These are phyloP conservation scores for Cephonodes hylas DNA, from an alignment of 2,888 invertebrate genomes.

Conservation along the genomic window DNA sequence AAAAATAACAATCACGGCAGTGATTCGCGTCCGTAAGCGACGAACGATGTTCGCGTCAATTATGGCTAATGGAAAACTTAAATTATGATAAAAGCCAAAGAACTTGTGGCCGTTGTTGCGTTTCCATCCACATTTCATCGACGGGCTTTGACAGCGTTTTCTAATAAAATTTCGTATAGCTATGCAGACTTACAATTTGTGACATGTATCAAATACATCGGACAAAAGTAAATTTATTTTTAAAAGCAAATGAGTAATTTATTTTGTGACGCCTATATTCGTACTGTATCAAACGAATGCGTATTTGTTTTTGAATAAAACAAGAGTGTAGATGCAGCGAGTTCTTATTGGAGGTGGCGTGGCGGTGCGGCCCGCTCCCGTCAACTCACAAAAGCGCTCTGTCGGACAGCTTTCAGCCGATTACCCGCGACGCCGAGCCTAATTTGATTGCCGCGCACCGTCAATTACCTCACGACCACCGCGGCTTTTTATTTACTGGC, in stretches of 20 bases:
- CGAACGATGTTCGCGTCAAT: constrained; percentile 80
- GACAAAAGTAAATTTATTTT: too few species aligned
- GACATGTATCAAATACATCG: too few species aligned
- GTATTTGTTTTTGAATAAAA: neutral
- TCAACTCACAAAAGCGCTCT: constrained; percentile 63
- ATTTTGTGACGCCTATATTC: neutral
- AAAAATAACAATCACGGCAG: constrained; percentile 72
- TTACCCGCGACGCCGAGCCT: constrained; percentile 73
- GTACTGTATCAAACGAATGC: neutral
- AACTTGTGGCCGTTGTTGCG: constrained; percentile 63
- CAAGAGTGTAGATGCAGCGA: neutral
- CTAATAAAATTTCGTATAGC: too few species aligned
- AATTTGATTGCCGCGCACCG: constrained; percentile 77
- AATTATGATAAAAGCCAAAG: constrained; percentile 80
- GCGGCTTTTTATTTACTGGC: constrained; percentile 67
- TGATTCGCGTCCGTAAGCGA: constrained; percentile 74
- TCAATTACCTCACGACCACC: constrained; percentile 70
- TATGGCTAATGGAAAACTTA: constrained; percentile 80
- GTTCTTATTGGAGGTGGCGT: neutral
- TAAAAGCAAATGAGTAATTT: too few species aligned
- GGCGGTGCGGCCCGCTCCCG: constrained; percentile 29
- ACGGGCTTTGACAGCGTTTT: constrained; percentile 35
- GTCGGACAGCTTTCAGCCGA: constrained; percentile 76
- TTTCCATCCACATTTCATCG: constrained; percentile 41
- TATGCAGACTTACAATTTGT: too few species aligned